These are phyloP conservation scores for Drosophila subquinaria DNA, from an alignment of 2,888 invertebrate genomes.

Conservation along the genomic window DNA sequence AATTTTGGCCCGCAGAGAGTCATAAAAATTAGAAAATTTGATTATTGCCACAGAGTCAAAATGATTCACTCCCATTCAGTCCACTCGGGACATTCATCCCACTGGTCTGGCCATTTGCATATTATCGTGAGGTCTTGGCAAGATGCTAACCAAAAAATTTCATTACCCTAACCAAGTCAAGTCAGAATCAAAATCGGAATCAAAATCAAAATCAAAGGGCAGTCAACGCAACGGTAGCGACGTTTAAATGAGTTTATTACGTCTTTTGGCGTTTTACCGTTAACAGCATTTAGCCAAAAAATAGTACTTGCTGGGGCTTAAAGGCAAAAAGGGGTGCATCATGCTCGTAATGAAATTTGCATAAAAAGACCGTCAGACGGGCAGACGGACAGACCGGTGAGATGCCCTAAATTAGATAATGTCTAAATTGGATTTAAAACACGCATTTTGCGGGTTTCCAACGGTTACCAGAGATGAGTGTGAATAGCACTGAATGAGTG, in stretches of 20 bases:
- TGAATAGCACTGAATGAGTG: constrained; percentile 1
- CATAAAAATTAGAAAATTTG: constrained; percentile 84
- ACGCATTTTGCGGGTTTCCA: constrained; percentile 83
- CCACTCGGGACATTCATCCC: constrained; percentile 36
- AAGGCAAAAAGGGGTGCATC: constrained; percentile 65
- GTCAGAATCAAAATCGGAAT: not conserved
- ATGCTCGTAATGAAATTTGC: constrained; percentile 74
- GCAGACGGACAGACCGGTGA: constrained; percentile 46
- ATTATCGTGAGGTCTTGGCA: constrained; percentile 59
- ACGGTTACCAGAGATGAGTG: constrained; percentile 24
- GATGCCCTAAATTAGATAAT: constrained; percentile 85
- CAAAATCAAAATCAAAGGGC: not conserved
- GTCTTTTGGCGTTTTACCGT: constrained; percentile 64
- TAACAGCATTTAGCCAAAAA: constrained; percentile 73
- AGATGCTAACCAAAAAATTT: constrained; percentile 74
- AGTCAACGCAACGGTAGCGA: constrained; percentile 37
- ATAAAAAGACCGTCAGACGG: constrained; percentile 54
- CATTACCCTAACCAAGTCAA: constrained; percentile 76
- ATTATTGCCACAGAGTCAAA: constrained; percentile 79
- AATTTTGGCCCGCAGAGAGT: constrained; percentile 68
- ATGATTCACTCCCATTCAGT: constrained; percentile 42
- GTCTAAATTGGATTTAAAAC: constrained; percentile 85
- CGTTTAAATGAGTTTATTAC: constrained; percentile 83
- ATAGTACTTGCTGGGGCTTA: constrained; percentile 15
- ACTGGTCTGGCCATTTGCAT: constrained; percentile 72